Percentiles rank a stretch among this genome's conserved stretches.
Conservation (phyloP, 2,888 invertebrate genomes). For the Cantharis rufa region DNA sequence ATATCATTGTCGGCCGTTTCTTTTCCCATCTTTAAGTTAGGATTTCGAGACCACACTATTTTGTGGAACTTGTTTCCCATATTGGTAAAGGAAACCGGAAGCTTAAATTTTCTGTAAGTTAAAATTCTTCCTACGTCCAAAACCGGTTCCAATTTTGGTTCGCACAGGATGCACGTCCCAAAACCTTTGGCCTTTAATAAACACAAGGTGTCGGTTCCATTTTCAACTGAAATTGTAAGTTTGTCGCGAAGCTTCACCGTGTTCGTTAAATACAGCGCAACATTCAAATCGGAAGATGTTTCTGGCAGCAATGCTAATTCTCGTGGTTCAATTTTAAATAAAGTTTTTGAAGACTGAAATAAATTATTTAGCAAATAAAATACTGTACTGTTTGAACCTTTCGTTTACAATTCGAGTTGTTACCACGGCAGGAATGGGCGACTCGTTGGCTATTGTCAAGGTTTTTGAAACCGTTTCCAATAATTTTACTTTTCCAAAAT, state of each 20-base stretch:
- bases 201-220: conserved; percentile 54
- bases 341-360: conserved; percentile 56
- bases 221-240: conserved; percentile 47
- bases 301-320: conserved; percentile 47
- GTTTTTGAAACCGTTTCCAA: conserved; percentile 58
- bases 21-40: conserved; percentile 39
- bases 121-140: conserved; percentile 67
- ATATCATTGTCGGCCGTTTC: conserved; percentile 8
- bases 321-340: conserved; percentile 47
- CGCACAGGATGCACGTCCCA: conserved; percentile 68
- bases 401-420: conserved; percentile 7
- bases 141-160: conserved; percentile 62
- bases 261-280: conserved; percentile 50
- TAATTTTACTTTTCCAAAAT: conserved; percentile 67
- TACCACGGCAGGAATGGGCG: conserved; percentile 64
- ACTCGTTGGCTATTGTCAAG: conserved; percentile 68
- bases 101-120: conserved; percentile 58
- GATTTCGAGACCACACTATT: conserved; percentile 58
- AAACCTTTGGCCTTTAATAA: conserved; percentile 64
- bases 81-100: conserved; percentile 60
- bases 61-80: conserved; percentile 60
- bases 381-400: neutral
- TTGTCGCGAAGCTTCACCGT: conserved; percentile 49
- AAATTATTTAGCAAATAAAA: neutral
- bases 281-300: conserved; percentile 40